phyloP scores from a whole-genome alignment of 2,888 invertebrate species.

The Acronicta leporina region DNA sequence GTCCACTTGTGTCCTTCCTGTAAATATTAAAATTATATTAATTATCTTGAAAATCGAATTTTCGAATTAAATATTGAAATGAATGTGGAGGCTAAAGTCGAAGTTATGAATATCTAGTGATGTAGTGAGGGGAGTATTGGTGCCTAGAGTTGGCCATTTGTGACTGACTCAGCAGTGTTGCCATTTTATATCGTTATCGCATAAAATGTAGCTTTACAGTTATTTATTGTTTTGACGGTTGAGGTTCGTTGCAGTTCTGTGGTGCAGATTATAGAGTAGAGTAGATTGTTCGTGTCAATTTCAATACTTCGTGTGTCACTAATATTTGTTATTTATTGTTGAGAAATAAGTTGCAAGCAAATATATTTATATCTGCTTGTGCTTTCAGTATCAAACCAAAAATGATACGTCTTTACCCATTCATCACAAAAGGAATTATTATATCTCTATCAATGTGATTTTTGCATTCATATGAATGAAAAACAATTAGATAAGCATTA shows the following conservation, averaged over 20 bases:
- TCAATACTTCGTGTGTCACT: too few relatives aligned
- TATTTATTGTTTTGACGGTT: conserved; percentile 38
- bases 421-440: too few relatives aligned
- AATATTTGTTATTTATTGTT: neutral
- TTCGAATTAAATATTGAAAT: conserved; percentile 35
- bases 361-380: too few relatives aligned
- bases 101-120: conserved; percentile 21
- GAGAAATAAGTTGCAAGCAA: too few relatives aligned
- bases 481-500: too few relatives aligned
- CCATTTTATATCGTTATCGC: conserved; percentile 49
- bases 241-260: conserved; percentile 28
- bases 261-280: conserved; percentile 20
- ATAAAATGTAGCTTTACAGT: conserved; percentile 45
- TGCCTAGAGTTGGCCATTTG: conserved; percentile 46
- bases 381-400: too few relatives aligned
- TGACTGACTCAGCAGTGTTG: conserved; percentile 52
- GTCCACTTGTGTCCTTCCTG: conserved; percentile 44
- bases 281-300: conserved; percentile 17
- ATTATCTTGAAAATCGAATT: conserved; percentile 50
- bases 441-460: too few relatives aligned
- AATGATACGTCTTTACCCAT: too few relatives aligned
- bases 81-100: conserved; percentile 32
- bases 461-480: too few relatives aligned
- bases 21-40: conserved; percentile 38
- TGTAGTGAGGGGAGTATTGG: conserved; percentile 24